Evolutionary conservation across 2,888 invertebrate genomes (phyloP).

Genomic region (Adelphocoris suturalis): DNA sequence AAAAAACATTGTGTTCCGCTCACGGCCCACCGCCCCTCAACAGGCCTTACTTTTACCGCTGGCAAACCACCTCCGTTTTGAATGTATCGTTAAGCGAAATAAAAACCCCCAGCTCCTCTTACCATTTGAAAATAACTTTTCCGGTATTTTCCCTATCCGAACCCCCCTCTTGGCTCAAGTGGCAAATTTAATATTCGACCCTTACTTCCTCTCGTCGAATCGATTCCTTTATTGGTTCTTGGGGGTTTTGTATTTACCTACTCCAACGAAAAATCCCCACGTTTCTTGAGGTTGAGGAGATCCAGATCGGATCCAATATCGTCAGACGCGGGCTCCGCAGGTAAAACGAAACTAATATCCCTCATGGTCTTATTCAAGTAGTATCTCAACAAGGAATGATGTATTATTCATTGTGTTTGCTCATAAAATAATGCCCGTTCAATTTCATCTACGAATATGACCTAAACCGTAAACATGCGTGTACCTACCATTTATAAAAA

Average conservation of each 20-base stretch:
- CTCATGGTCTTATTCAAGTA: not conserved
- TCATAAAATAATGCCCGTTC: not conserved
- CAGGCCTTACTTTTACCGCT: not conserved
- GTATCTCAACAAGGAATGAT: not conserved
- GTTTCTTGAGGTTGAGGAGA: slow-evolving; percentile 18
- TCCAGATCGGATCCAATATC: slow-evolving; percentile 20
- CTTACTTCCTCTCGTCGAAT: slow-evolving; percentile 18
- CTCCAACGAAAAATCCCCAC: slow-evolving; percentile 27
- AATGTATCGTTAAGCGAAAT: slow-evolving; percentile 36
- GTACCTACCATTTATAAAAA: too few species aligned
- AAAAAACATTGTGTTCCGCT: slow-evolving; percentile 23
- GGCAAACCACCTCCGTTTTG: not conserved
- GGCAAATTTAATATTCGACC: slow-evolving; percentile 63
- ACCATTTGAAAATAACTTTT: slow-evolving; percentile 32
- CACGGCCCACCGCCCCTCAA: slow-evolving; percentile 13
- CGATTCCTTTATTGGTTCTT: slow-evolving; percentile 55
- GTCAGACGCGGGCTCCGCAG: not conserved
- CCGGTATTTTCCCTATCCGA: not conserved
- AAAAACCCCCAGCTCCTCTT: slow-evolving; percentile 1
- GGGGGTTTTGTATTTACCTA: slow-evolving; percentile 49
- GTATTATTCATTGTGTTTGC: not conserved
- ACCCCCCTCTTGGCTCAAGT: slow-evolving; percentile 36
- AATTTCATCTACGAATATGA: not conserved
- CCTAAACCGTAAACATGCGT: too few species aligned
- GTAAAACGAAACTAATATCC: not conserved